A percentile compares a stretch with the other conserved stretches of the same genome.
Conservation (phyloP, 2,113 vertebrate genomes). For the Syrmaticus mikado region DNA sequence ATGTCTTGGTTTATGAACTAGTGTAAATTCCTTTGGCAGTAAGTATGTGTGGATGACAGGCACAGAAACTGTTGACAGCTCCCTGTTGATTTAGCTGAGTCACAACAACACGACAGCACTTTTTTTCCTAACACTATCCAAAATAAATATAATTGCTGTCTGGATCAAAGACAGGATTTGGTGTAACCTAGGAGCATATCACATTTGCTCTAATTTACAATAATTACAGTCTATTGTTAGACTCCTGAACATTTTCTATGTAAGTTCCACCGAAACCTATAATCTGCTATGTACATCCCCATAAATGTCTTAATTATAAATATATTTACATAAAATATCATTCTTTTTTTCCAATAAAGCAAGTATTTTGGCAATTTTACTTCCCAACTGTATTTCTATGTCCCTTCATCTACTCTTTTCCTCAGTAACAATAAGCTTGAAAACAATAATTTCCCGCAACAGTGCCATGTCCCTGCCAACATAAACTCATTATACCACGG, state of each 20-base stretch:
- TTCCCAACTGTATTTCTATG: neutral
- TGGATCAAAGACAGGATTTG: neutral
- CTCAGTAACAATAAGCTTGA: neutral
- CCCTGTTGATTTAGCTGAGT: neutral
- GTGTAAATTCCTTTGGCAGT: neutral
- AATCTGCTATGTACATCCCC: neutral
- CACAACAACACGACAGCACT: accelerated
- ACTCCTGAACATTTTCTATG: accelerated
- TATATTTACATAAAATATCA: neutral
- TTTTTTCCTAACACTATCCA: neutral
- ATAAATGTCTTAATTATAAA: neutral
- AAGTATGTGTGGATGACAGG: neutral
- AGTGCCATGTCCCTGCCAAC: neutral
- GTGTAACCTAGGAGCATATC: neutral
- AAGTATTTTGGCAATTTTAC: neutral
- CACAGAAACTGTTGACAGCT: neutral
- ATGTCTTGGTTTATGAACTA: neutral
- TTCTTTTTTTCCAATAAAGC: neutral
- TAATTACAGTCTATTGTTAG: neutral
- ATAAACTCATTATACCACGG: neutral
- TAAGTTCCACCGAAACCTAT: neutral
- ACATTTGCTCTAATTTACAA: neutral
- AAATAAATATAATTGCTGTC: neutral
- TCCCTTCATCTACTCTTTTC: neutral
- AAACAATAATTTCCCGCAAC: neutral